phyloP scores from a whole-genome alignment of 1,140 invertebrate species.

The Copidosoma floridanum region DNA sequence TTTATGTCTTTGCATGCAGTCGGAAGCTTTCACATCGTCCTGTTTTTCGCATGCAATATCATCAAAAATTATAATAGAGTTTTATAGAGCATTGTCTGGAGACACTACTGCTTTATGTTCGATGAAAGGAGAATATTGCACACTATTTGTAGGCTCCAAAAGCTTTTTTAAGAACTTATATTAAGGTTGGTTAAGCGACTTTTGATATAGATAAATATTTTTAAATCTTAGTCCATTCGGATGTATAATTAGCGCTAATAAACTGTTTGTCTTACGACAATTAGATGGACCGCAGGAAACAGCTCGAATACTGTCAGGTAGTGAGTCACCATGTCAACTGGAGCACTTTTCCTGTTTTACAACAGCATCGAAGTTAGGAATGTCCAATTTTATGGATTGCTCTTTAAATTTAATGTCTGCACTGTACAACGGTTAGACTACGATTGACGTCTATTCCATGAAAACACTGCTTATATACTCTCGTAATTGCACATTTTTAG shows the following conservation, averaged over 20 bases:
- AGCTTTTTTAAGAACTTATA: not conserved
- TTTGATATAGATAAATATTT: slow-evolving; percentile 37
- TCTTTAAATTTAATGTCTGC: slow-evolving; percentile 18
- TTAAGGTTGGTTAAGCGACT: not conserved
- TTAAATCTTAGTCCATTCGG: slow-evolving; percentile 42
- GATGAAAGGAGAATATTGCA: not conserved
- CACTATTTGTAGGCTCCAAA: not conserved
- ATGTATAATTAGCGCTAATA: slow-evolving; percentile 40
- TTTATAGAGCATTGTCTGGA: slow-evolving; percentile 31
- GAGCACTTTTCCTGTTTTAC: slow-evolving; percentile 1
- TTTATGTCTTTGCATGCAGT: slow-evolving; percentile 5
- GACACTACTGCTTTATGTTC: slow-evolving; percentile 2
- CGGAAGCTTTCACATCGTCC: not conserved
- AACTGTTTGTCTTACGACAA: slow-evolving; percentile 43
- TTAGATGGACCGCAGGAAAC: slow-evolving; percentile 39
- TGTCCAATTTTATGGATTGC: slow-evolving; percentile 20
- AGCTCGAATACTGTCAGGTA: slow-evolving; percentile 38
- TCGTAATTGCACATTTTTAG: no score
- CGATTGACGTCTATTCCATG: not conserved
- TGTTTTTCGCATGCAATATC: slow-evolving; percentile 5
- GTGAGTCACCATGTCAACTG: slow-evolving; percentile 31
- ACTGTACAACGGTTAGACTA: not conserved
- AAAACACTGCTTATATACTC: no score
- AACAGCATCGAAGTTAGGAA: slow-evolving; percentile 24
- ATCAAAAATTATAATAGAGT: slow-evolving; percentile 42